Conservation (phyloP, 2,113 vertebrate species). For the Alexandromys fortis region DNA sequence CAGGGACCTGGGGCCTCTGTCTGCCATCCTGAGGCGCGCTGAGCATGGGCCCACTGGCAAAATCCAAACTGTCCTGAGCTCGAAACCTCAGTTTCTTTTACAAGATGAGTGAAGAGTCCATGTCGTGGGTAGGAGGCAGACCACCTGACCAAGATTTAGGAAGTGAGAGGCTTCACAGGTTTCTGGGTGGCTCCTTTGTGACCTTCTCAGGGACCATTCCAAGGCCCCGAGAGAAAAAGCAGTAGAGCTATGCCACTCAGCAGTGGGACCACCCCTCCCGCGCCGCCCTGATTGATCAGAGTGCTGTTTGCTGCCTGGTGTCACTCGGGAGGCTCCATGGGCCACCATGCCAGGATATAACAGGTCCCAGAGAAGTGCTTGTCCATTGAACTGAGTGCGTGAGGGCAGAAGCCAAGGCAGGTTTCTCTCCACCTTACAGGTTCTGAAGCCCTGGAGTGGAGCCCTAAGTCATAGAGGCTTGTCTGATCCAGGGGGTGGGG, state of each 20-base stretch:
- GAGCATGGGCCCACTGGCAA: not conserved
- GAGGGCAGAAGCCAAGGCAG: not conserved
- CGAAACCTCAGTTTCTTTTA: not conserved
- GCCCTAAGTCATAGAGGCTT: not conserved
- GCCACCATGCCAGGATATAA: not conserved
- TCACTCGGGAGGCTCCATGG: not conserved
- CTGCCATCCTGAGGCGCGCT: too few species aligned
- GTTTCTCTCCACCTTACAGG: not conserved
- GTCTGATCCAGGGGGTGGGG: not conserved
- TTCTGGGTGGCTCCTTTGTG: too few species aligned
- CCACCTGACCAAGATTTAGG: not conserved
- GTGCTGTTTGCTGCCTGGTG: not conserved
- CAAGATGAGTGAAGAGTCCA: not conserved
- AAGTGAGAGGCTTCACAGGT: not conserved
- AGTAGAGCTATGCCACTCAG: not conserved
- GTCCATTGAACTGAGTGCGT: too few species aligned
- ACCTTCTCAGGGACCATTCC: too few species aligned
- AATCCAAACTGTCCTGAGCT: not conserved
- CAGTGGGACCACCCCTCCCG: not conserved
- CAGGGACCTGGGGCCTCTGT: not conserved
- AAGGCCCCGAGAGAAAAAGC: not conserved
- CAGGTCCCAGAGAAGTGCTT: not conserved
- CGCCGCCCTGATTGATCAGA: not conserved
- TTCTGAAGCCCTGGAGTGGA: not conserved
- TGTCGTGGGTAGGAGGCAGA: not conserved